These are phyloP conservation scores for Octonoba sinensis DNA, from an alignment of 2,888 invertebrate genomes.

Conservation along the genomic window DNA sequence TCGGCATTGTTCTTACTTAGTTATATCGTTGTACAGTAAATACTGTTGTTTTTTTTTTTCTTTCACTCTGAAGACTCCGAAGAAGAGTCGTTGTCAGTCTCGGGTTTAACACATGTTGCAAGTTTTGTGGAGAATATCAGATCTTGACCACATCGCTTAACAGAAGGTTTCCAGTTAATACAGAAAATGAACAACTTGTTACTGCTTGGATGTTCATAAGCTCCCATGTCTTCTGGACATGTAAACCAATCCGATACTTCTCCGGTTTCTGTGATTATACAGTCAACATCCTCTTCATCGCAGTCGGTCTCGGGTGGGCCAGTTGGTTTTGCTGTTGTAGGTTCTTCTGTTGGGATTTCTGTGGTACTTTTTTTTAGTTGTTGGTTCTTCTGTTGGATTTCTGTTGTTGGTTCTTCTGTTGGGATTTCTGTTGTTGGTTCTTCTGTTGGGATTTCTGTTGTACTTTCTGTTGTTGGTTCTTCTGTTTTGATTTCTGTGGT, in stretches of 20 bases:
- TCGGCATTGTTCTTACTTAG: too few relatives aligned
- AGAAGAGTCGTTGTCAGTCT: too few relatives aligned
- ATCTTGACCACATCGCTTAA: slow-evolving; percentile 44
- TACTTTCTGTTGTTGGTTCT: neutral
- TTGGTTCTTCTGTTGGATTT: neutral
- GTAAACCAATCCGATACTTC: slow-evolving; percentile 36
- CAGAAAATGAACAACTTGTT: slow-evolving; percentile 47
- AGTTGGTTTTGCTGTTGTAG: slow-evolving; percentile 1
- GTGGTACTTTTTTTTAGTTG: neutral
- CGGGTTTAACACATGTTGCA: slow-evolving; percentile 26
- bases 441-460: neutral
- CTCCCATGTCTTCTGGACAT: slow-evolving; percentile 36
- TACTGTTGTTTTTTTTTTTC: too few relatives aligned
- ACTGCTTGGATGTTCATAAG: slow-evolving; percentile 42
- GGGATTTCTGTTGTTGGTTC: neutral
- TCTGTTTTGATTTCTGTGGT: neutral
- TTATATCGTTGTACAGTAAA: too few relatives aligned
- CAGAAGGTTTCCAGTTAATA: slow-evolving; percentile 39
- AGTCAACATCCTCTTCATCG: slow-evolving; percentile 48
- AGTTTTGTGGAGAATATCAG: slow-evolving; percentile 26
- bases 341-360: neutral
- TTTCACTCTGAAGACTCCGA: too few relatives aligned
- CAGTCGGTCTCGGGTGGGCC: slow-evolving; percentile 41
- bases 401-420: neutral
- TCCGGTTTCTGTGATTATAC: slow-evolving; percentile 44